phyloP scores from a whole-genome alignment of 2,888 invertebrate species.

The Neocrepidodera transversa region DNA sequence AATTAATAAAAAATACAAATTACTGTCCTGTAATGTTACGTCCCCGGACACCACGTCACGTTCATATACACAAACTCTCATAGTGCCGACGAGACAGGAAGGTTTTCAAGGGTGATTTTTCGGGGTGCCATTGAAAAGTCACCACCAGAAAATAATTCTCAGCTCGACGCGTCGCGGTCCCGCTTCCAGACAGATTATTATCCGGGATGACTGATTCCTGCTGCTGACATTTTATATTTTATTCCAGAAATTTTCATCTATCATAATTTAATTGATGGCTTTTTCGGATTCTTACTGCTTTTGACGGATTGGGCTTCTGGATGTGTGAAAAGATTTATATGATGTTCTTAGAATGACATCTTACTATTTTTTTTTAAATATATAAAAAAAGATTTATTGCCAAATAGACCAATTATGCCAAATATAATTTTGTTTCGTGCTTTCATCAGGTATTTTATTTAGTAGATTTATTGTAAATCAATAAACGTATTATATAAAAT shows the following conservation, averaged over 20 bases:
- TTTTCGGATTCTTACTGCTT: neutral
- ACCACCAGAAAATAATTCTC: constrained; percentile 35
- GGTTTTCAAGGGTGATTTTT: constrained; percentile 13
- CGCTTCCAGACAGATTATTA: constrained; percentile 21
- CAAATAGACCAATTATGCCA: too few species aligned
- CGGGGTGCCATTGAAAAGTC: constrained; percentile 36
- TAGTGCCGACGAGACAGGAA: neutral
- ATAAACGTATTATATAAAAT: too few species aligned
- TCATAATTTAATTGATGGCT: constrained; percentile 16
- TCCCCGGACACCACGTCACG: neutral
- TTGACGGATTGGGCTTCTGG: neutral
- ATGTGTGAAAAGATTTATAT: neutral
- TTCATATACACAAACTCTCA: neutral
- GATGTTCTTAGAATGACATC: too few species aligned
- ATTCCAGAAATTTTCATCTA: constrained; percentile 23
- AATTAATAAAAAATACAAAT: too few species aligned
- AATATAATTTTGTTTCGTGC: too few species aligned
- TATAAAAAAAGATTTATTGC: too few species aligned
- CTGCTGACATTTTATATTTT: constrained; percentile 24
- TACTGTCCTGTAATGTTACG: neutral
- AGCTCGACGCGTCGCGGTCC: neutral
- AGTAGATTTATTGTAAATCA: too few species aligned
- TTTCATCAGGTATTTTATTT: too few species aligned
- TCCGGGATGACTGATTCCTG: constrained; percentile 24
- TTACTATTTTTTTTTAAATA: too few species aligned